These are phyloP conservation scores for Lasius platythorax DNA, from an alignment of 2,888 invertebrate genomes.

Conservation along the genomic window DNA sequence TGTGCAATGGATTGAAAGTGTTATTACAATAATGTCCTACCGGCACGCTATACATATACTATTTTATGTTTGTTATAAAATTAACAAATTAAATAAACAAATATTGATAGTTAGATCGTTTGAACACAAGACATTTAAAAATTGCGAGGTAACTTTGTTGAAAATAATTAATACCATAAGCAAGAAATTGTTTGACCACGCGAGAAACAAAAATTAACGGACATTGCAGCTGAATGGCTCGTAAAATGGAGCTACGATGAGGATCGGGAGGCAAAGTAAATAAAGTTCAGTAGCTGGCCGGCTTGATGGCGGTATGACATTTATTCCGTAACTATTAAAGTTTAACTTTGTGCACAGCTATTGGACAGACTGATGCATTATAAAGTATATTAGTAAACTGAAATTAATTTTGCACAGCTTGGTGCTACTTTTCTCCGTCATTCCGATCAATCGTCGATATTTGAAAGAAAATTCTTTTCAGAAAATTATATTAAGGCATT, in stretches of 20 bases:
- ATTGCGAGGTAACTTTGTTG: conserved; percentile 36
- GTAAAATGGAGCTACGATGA: conserved; percentile 67
- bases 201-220: conserved; percentile 57
- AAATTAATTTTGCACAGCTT: conserved; percentile 39
- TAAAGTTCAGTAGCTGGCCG: conserved; percentile 75
- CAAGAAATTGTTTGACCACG: conserved; percentile 43
- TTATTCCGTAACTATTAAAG: conserved; percentile 75
- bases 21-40: neutral
- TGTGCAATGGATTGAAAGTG: neutral
- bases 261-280: conserved; percentile 71
- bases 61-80: conserved; percentile 28
- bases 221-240: conserved; percentile 69
- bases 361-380: conserved; percentile 64
- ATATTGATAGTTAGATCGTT: conserved; percentile 12
- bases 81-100: neutral
- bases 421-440: neutral
- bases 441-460: neutral
- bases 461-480: neutral
- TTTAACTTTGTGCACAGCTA: conserved; percentile 65
- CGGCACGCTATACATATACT: neutral
- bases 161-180: conserved; percentile 33
- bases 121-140: conserved; percentile 33
- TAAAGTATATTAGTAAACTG: conserved; percentile 61
- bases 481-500: conserved; percentile 15
- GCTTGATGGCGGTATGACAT: conserved; percentile 73